Evolutionary conservation across 37 sponge, comb jelly and placozoan species (phyloP).

Genomic region (Amphimedon queenslandica): DNA sequence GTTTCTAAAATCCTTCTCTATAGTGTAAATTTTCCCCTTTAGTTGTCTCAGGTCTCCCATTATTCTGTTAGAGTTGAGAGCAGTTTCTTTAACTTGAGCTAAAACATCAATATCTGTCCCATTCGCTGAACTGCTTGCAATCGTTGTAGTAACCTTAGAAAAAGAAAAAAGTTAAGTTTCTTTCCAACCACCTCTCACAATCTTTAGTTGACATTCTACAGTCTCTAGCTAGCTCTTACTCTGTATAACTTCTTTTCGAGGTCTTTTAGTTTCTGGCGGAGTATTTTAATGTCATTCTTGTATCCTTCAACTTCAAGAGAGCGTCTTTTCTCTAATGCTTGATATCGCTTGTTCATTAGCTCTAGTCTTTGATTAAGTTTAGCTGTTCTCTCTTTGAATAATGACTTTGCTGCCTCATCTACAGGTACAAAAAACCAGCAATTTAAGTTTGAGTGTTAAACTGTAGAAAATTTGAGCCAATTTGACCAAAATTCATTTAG

Average conservation of each 20-base stretch:
- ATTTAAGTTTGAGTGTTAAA: neutral
- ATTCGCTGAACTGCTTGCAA: conserved; percentile 81
- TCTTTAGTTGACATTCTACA: too few relatives aligned
- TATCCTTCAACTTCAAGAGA: conserved; percentile 94
- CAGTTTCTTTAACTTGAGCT: conserved; percentile 76
- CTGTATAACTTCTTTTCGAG: conserved; percentile 94
- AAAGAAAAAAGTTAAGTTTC: neutral
- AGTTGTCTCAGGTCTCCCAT: conserved; percentile 86
- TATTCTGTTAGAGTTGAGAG: conserved; percentile 83
- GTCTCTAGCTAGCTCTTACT: too few relatives aligned
- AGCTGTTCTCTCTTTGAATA: conserved; percentile 82
- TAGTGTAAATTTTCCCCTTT: conserved; percentile 86
- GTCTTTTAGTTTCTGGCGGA: conserved; percentile 82
- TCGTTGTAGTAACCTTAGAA: conserved; percentile 72
- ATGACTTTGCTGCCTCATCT: conserved; percentile 63
- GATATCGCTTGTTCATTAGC: conserved; percentile 85
- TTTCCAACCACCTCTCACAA: too few relatives aligned
- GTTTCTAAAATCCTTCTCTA: conserved; percentile 82
- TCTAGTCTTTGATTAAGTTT: conserved; percentile 70
- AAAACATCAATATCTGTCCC: conserved; percentile 89
- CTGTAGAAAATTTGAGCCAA: too few relatives aligned
- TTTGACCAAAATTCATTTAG: too few relatives aligned
- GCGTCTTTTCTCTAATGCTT: conserved; percentile 86
- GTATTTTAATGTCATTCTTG: conserved; percentile 92
- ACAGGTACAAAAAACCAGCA: neutral